Evolutionary conservation across 2,888 invertebrate species (phyloP).

Genomic region (Plagodis pulveraria): DNA sequence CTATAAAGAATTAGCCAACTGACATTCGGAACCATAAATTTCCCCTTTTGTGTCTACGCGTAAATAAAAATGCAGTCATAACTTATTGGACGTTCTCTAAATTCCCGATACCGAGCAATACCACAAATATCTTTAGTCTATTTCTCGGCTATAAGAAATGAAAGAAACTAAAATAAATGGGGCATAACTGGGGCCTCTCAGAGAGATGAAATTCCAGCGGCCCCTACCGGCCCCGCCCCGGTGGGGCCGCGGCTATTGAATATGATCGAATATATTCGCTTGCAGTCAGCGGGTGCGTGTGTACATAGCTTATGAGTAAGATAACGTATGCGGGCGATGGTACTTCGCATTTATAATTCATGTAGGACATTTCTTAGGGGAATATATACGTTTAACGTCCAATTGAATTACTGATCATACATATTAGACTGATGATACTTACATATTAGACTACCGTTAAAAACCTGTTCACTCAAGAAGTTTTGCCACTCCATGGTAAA

Average conservation of each 20-base stretch:
- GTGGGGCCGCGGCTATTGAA: slow-evolving; percentile 32
- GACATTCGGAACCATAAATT: slow-evolving; percentile 5
- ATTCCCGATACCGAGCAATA: slow-evolving; percentile 44
- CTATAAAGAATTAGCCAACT: too few species aligned
- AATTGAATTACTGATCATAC: too few species aligned
- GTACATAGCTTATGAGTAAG: slow-evolving; percentile 25
- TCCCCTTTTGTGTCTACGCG: slow-evolving; percentile 3
- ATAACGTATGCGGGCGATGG: slow-evolving; percentile 31
- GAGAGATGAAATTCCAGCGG: slow-evolving; percentile 71
- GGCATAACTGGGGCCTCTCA: slow-evolving; percentile 72
- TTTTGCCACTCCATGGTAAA: too few species aligned
- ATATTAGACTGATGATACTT: too few species aligned
- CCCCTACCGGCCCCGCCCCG: slow-evolving; percentile 49
- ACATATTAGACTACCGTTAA: too few species aligned
- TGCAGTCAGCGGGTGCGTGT: slow-evolving; percentile 15
- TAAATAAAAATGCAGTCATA: slow-evolving; percentile 20
- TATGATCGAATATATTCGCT: slow-evolving; percentile 67
- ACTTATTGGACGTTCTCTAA: slow-evolving; percentile 30
- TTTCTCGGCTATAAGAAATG: slow-evolving; percentile 67
- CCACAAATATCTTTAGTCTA: slow-evolving; percentile 58
- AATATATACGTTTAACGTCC: neutral
- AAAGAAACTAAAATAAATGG: slow-evolving; percentile 76
- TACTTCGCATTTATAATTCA: slow-evolving; percentile 1
- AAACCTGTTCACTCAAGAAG: too few species aligned
- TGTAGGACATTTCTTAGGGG: slow-evolving; percentile 1